phyloP scores from a whole-genome alignment of 2,113 vertebrate genomes.

The Myrmecophaga tridactyla region DNA sequence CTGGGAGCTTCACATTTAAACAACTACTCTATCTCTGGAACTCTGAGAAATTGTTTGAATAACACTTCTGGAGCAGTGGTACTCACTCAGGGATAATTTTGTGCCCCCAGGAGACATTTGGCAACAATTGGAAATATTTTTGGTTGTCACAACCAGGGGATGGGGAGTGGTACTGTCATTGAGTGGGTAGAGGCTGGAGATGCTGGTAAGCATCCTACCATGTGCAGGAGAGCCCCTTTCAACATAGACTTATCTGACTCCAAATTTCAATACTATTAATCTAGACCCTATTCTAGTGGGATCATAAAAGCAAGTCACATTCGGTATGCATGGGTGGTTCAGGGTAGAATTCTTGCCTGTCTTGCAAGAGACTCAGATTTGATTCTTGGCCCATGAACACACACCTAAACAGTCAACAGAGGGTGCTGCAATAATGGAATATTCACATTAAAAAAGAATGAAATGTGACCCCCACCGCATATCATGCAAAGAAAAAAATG shows the following conservation, averaged over 20 bases:
- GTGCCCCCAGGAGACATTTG: rapidly evolving
- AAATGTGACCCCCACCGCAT: too few species aligned
- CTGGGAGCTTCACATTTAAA: neutral
- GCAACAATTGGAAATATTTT: neutral
- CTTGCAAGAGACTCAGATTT: too few species aligned
- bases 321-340: too few species aligned
- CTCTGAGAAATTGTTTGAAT: neutral
- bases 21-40: neutral
- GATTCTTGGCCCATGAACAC: too few species aligned
- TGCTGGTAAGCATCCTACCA: neutral
- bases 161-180: neutral
- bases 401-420: too few species aligned
- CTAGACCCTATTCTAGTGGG: neutral
- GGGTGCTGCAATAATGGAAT: too few species aligned
- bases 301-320: too few species aligned
- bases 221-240: neutral
- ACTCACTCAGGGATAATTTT: neutral
- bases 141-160: neutral
- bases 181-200: neutral
- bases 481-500: too few species aligned
- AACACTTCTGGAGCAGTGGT: neutral
- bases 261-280: neutral
- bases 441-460: too few species aligned
- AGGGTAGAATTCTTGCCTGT: too few species aligned
- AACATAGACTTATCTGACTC: neutral